Percentiles rank a stretch among this genome's conserved stretches.
Conservation (phyloP, 2,888 invertebrate species). For the Brachyptera putata region DNA sequence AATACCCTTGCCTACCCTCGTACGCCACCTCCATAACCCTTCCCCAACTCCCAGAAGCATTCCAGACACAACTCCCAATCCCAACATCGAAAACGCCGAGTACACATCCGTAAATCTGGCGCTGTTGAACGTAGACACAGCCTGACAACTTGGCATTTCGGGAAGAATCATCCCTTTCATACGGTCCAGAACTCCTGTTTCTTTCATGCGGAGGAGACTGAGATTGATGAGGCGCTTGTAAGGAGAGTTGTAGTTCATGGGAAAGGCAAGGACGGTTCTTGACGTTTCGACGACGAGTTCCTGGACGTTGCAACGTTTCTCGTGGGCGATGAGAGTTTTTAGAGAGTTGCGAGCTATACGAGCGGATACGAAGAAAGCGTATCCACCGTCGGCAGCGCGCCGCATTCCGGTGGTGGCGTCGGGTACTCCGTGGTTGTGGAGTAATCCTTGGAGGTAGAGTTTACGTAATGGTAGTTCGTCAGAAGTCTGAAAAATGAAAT, state of each 20-base stretch:
- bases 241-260: slow-evolving; percentile 54
- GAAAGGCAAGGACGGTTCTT: slow-evolving; percentile 54
- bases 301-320: slow-evolving; percentile 51
- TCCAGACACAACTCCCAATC: slow-evolving; percentile 46
- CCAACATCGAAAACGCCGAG: slow-evolving; percentile 51
- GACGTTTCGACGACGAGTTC: slow-evolving; percentile 56
- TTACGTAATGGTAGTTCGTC: slow-evolving; percentile 27
- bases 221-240: slow-evolving; percentile 56
- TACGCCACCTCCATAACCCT: slow-evolving; percentile 20
- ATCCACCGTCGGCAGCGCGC: slow-evolving; percentile 52
- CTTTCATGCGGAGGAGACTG: slow-evolving; percentile 45
- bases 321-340: slow-evolving; percentile 43
- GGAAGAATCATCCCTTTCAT: slow-evolving; percentile 44
- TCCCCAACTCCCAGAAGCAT: slow-evolving; percentile 21
- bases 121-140: slow-evolving; percentile 53
- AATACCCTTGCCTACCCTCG: not conserved
- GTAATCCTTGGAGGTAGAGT: slow-evolving; percentile 32
- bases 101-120: slow-evolving; percentile 56
- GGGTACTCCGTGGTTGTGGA: slow-evolving; percentile 50
- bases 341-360: slow-evolving; percentile 54
- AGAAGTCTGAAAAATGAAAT: not conserved
- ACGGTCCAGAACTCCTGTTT: slow-evolving; percentile 42
- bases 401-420: slow-evolving; percentile 53
- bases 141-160: slow-evolving; percentile 53
- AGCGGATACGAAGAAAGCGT: slow-evolving; percentile 61